Base-by-base conservation (phyloP, 1,140 invertebrate species). In the Euura saliciscinereae region DNA sequence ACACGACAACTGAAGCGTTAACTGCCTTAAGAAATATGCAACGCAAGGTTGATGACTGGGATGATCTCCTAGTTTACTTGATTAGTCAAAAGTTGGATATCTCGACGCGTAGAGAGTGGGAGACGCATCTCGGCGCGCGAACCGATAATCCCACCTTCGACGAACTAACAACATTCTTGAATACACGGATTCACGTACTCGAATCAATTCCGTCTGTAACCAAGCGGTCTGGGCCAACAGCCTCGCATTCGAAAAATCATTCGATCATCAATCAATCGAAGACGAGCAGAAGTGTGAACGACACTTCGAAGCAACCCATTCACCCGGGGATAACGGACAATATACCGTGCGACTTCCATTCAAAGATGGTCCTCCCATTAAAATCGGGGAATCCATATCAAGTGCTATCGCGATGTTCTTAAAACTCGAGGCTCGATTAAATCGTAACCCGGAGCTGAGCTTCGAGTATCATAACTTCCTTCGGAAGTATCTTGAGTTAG, bases 401-500 rank as follows among this genome's bases (percentile, higher is more conserved):
- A 66, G 7, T 11, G 43, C 43, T 8, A 43, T 11, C 13, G 28
- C 6, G 28, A 8, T 8, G 6, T 66, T 66, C 8, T 8, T 13
- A 66, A 7, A 13, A 66, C 66, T 28, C 66, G 66, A 66, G 43
- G 8, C 8, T 28, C 11, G 45, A 7, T n/a, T 6, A 44, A 59
- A 10, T 6, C 10, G 43, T 46, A 44, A 42, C 66, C 28, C 8
- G 66, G 8, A 46, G n/a, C 43, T 71, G 71, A 69, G 45, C 65
- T 6, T 42, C 66, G n/a, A 68, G 71, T 2, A 71, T 73, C 42
- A 1, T 44, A 75, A 82, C 42, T 81, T 83, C 73, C 79, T 84
- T 43, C 7, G 64, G 2, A 81, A 84, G 72, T 84, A 83, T 68
- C n/a, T 70, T 44, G 42, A 72, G 8, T 74, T 77, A 68, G 74